Base-by-base conservation (phyloP, 2,113 vertebrate genomes). In the Petromus typicus region DNA sequence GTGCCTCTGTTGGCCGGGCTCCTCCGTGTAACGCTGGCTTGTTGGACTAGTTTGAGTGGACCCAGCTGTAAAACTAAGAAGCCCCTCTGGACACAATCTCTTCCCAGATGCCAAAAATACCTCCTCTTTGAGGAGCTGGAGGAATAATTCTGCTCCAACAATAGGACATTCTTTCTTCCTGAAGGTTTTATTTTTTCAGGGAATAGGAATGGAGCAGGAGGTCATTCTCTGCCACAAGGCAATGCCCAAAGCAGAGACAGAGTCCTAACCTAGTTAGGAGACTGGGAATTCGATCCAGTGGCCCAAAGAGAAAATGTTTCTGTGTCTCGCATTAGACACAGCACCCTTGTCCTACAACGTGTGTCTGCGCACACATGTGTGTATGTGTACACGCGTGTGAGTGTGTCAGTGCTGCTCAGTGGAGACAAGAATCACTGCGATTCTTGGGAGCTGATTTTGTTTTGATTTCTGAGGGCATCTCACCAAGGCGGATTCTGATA, bases 21-120 rank as follows among this genome's bases (percentile, higher is more conserved):
- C 34, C 86, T 87, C 92, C 86, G 9, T 93, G 90, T 85, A 97
- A 92, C 76, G 95, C 76, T 90, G 89, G 95, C 81, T 97, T 93
- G 82, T 63, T 93, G 89, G 90, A 86, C 69, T 56, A 89, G 85
- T 78, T 97, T 98, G 96, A 97, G 89, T 97, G 96, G 89, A 73
- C 73, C 97, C 93, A 95, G 85, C 86, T 97, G 96, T 97, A 98
- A 97, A 97, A 96, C 92, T 90, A 98, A 97, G 95, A 45, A 96
- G 97, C 97, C 93, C 75, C 75, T 84, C 89, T 78, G 85, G 40
- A 88, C 95, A 93, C 90, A 97, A 89, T 95, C 96, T 96, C 91
- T 95, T 97, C 98, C 95, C 95, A 97, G 96, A 97, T 94, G 92
- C 73, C 78, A 95, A 89, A 89, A 94, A 97, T 97, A 94, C 80